A percentile compares a stretch with the other conserved stretches of the same genome.
These are phyloP conservation scores for Sebastes kiyomatsui DNA, from an alignment of 2,797 vertebrate species.

Conservation along the genomic window DNA sequence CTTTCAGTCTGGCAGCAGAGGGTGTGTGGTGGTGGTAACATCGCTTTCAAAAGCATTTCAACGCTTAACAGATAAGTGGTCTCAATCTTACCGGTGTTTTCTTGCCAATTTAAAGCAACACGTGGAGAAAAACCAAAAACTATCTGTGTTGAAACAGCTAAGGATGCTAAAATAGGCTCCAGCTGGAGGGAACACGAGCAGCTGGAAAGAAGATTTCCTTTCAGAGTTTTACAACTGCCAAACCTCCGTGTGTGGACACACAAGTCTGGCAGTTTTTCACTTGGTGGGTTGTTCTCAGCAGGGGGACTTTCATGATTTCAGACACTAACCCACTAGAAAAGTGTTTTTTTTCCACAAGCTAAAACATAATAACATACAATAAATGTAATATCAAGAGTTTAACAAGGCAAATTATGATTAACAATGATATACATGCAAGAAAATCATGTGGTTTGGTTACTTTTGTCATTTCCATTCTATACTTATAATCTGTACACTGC, in stretches of 20 bases:
- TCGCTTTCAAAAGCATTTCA: slow-evolving; percentile 13
- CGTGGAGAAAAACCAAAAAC: not conserved
- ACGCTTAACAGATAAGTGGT: slow-evolving; percentile 30
- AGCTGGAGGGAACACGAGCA: slow-evolving; percentile 32
- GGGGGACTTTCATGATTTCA: slow-evolving; percentile 4
- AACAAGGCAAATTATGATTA: not conserved
- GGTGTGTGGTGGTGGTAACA: not conserved
- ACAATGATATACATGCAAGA: not conserved
- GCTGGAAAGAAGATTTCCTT: slow-evolving; percentile 13
- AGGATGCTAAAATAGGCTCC: slow-evolving; percentile 8
- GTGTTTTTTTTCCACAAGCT: not conserved
- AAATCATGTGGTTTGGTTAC: not conserved
- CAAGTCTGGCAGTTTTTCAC: slow-evolving; percentile 28
- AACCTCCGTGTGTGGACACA: slow-evolving; percentile 15
- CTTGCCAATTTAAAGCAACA: slow-evolving; percentile 25
- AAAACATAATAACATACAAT: not conserved
- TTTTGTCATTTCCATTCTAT: not conserved
- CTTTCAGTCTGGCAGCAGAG: slow-evolving; percentile 7
- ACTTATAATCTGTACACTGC: too few species aligned
- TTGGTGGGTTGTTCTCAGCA: slow-evolving; percentile 22
- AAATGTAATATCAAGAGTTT: not conserved
- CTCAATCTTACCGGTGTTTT: slow-evolving; percentile 24
- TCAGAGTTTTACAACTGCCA: slow-evolving; percentile 19
- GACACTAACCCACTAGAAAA: not conserved
- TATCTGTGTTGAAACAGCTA: not conserved